Base-by-base conservation (phyloP, 1,140 invertebrate species). In the Papilio helenus region DNA sequence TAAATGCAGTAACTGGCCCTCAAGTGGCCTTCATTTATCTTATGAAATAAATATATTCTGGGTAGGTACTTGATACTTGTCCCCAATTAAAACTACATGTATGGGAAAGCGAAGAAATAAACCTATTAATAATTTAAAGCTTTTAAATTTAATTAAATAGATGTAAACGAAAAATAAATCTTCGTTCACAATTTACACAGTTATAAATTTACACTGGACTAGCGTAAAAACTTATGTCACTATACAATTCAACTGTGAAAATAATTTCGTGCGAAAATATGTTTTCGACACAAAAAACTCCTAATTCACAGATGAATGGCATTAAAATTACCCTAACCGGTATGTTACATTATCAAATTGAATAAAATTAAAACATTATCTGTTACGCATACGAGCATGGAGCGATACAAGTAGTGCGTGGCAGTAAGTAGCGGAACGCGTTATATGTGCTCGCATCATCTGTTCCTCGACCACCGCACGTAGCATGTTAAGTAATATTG, bases 311-410 rank as follows among this genome's bases (percentile, higher is more conserved):
- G 76, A 77, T 61, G 76, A 86, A 86, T 87, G 79, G 73, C 79
- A 71, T 83, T 55, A 42, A 65, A 61, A 61, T 77, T 77, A 65
- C 49, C 73, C 49, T 29, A 76, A 76, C 76, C 58, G 76, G 76
- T 23, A 77, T 77, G 84, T 84, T 86, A 85, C 83, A 79, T 79
- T 84, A 87, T 87, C 82, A 81, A 80, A 82, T 77, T 29, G 76
- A 84, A 82, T 85, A 88, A 85, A 87, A 82, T 85, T 86, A 77
- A 84, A 84, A 88, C 83, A 84, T 85, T 86, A 88, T 88, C 84
- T 86, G 87, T 88, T 88, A 86, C 88, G 87, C 85, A 82, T 71
- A 84, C 83, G 83, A 85, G 81, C 81, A 79, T 83, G 82, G 80
- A 76, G 81, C 79, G 72, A 72, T 84, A 83, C 77, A 86, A 86